Evolutionary conservation across 53 echinoderm and acorn worm species (phyloP), one percentile per base, ranked within the genome.

Genomic region (Astropecten irregularis): DNA sequence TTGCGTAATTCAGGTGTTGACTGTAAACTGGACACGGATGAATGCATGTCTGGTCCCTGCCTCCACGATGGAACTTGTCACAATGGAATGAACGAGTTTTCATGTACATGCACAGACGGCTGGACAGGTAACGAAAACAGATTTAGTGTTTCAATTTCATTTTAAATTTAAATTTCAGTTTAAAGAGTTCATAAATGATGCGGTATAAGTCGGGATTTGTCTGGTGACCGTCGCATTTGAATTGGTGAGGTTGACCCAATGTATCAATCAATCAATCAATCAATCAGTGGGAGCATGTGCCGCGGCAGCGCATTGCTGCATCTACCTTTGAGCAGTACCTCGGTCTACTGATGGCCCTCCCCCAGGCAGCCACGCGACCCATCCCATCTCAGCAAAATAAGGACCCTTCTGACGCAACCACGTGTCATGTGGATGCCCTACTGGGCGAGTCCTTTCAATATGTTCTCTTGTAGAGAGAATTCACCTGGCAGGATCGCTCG

Each of bases 1-100:
- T 15, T 28, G 3, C 0, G 9, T 68, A 13, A 26, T 18, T 66
- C 79, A 79, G 88, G 88, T 25, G 1, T 44, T 6, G 58, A 82
- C 19, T 88, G 88, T 21, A 58, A 77, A 15, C 0, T 39, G 13
- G 71, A 88, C 58, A 0, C 3, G 4, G 37, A 88, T 48, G 82
- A 82, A 34, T 88, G 88, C 44, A 28, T 51, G 35, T 71, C 71
- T 15, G 18, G 46, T 60, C 85, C 85, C 1, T 85, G 85, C 37
- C 26, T 32, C 6, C 71, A 85, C 30, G 73, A 63, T 8, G 85
- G 32, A 4, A 28, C 36, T 14, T 85, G 85, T 38, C 20, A 34
- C 0, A 49, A 72, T 15, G 58, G 38, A 8, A 32, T 25, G 22
- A 47, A 72, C 53, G 10, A 23, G 38, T 85, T 42, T 28, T 27